Base-by-base conservation (phyloP, 1,140 invertebrate genomes). In the Heliconius nattereri region DNA sequence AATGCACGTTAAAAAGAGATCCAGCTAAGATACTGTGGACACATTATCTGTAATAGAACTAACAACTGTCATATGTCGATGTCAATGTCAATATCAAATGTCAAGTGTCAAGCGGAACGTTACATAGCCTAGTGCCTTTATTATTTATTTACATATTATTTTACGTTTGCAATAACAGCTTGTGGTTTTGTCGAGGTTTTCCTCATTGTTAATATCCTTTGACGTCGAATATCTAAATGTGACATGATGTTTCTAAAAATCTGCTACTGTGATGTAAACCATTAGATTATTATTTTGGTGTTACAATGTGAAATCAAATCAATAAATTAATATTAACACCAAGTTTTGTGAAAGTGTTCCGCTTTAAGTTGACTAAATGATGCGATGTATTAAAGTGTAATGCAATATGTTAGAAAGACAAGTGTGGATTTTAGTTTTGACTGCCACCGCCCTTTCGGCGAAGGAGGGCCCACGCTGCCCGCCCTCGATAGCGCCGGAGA, bases 391-490 rank as follows among this genome's bases (percentile, higher is more conserved):
- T 29, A 75, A 7, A 32, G 52, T 71, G 37, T 7, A 71, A 11
- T 8, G 32, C 19, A 73, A 52, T 72, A 80, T 80, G 78, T 45
- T 66, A 78, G 13, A 73, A 19, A 77, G 23, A 76, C 52, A 66
- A 75, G 20, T 57, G 20, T 75, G 45, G 49, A 8, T 76, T 49
- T 74, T 57, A 57, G 35, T 60, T 66, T 76, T 35, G 26, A 13
- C 29, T 19, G 49, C 19, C 7, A 5, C 71, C 13, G 57, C 23
- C 26, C 32, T n/a, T 2, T 23, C 35, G 16, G 7, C 16, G 54
- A 49, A 60, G 23, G 72, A 54, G 23, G 45, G 7, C 23, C 60
- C 49, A 7, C 71, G 60, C 2, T 82, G 81, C 37, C 81, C 78
- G 7, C 78, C 49, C 1, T 23, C 73, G 40, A 57, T 45, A n/a